These are phyloP conservation scores for Scaptomyza tumidula DNA, from an alignment of 2,888 invertebrate genomes.

Conservation along the genomic window DNA sequence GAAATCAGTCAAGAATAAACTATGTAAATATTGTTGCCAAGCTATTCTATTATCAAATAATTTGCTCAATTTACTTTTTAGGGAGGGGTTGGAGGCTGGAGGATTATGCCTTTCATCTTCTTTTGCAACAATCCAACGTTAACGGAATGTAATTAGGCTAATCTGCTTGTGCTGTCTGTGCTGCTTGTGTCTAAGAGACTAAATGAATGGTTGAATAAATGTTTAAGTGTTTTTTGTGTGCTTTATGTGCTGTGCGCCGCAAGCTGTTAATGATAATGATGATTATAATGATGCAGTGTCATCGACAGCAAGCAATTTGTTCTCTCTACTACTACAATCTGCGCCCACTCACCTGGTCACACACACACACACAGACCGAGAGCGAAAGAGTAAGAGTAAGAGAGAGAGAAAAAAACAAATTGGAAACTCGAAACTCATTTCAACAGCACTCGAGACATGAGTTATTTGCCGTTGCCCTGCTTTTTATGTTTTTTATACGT, in stretches of 20 bases:
- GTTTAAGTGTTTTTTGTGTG: conserved; percentile 19
- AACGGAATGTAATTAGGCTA: conserved; percentile 48
- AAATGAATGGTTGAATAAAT: conserved; percentile 25
- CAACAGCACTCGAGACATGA: conserved; percentile 79
- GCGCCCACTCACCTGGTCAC: conserved; percentile 37
- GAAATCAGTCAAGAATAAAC: conserved; percentile 24
- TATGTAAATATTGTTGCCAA: conserved; percentile 12
- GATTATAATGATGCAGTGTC: conserved; percentile 48
- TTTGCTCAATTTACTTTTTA: not conserved
- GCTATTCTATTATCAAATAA: conserved; percentile 13
- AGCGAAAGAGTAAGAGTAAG: not conserved
- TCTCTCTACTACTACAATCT: conserved; percentile 2
- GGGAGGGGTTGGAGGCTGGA: too few relatives aligned
- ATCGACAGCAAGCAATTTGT: conserved; percentile 38
- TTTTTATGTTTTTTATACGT: conserved; percentile 9
- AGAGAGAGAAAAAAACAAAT: not conserved
- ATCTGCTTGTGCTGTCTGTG: conserved; percentile 12
- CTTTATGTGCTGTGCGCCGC: conserved; percentile 12
- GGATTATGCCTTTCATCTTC: conserved; percentile 36
- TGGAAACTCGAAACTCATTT: conserved; percentile 75
- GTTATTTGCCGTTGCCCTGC: conserved; percentile 60
- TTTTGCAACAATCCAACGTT: conserved; percentile 22
- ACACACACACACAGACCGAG: conserved; percentile 13
- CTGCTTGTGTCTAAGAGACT: conserved; percentile 1
- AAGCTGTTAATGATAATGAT: conserved; percentile 30